Conservation (phyloP, 2,113 vertebrate genomes). For the Conger conger region DNA sequence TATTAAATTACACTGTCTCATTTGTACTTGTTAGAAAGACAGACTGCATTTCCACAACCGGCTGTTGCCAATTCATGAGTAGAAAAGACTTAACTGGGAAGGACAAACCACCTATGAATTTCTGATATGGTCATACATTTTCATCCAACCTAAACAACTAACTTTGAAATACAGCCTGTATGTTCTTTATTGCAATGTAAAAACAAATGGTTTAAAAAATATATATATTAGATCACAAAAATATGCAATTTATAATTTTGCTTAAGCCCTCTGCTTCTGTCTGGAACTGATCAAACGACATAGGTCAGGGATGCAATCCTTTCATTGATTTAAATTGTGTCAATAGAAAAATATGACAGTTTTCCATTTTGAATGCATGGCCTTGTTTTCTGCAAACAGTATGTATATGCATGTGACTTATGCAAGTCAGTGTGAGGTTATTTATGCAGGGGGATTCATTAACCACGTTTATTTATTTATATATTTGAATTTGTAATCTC, state of each 20-base stretch:
- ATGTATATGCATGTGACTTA: neutral
- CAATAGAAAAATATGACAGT: neutral
- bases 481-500: slow-evolving; percentile 44
- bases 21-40: slow-evolving; percentile 11
- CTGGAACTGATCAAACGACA: neutral
- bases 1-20: slow-evolving; percentile 15
- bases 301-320: neutral
- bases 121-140: neutral
- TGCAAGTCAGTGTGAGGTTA: slow-evolving; percentile 6
- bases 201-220: neutral
- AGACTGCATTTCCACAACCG: slow-evolving; percentile 1
- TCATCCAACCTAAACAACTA: neutral
- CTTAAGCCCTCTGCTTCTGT: neutral
- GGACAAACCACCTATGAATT: neutral
- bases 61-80: neutral
- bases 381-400: neutral
- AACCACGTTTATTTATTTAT: slow-evolving; percentile 35
- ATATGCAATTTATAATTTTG: neutral
- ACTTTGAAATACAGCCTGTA: neutral
- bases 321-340: neutral
- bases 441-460: slow-evolving; percentile 21
- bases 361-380: neutral
- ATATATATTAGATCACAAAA: neutral
- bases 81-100: neutral
- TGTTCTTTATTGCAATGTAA: neutral